Percentiles rank a stretch among this genome's conserved stretches.
Conservation (phyloP, 2,113 vertebrate genomes). For the Ceuthmochares aereus region DNA sequence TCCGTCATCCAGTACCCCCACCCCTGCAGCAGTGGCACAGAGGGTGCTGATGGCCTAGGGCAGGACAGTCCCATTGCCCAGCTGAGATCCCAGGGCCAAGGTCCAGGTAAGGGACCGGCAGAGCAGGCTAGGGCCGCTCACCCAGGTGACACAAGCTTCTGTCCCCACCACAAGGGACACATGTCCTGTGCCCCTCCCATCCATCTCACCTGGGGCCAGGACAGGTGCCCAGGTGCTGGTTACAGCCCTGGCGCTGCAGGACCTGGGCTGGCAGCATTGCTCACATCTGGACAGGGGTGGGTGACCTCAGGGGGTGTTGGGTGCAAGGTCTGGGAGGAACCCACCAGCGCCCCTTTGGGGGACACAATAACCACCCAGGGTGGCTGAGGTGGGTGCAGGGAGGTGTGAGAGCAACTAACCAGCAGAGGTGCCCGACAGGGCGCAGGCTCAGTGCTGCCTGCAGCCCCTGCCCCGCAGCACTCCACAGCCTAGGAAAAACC, state of each 20-base stretch:
- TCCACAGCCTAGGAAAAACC: too few relatives aligned
- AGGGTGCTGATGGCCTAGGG: accelerated
- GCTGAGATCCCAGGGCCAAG: neutral
- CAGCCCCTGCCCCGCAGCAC: neutral
- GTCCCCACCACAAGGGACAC: neutral
- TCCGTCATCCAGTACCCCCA: neutral
- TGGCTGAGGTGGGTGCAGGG: accelerated
- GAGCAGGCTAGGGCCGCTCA: neutral
- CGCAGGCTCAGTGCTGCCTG: accelerated
- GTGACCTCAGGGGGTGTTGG: accelerated
- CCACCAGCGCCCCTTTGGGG: neutral
- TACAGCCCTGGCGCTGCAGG: neutral
- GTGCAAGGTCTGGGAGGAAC: neutral
- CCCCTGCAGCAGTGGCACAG: accelerated
- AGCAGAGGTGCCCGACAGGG: too few relatives aligned
- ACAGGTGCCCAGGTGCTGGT: accelerated
- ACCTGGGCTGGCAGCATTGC: neutral
- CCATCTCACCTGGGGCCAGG: too few relatives aligned
- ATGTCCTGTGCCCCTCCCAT: neutral
- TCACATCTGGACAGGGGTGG: accelerated
- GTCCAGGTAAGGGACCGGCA: neutral
- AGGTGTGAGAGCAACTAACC: neutral
- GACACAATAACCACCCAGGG: neutral
- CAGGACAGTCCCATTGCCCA: neutral
- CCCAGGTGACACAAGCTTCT: neutral